phyloP scores from a whole-genome alignment of 2,888 invertebrate genomes.

The Spodoptera picta region DNA sequence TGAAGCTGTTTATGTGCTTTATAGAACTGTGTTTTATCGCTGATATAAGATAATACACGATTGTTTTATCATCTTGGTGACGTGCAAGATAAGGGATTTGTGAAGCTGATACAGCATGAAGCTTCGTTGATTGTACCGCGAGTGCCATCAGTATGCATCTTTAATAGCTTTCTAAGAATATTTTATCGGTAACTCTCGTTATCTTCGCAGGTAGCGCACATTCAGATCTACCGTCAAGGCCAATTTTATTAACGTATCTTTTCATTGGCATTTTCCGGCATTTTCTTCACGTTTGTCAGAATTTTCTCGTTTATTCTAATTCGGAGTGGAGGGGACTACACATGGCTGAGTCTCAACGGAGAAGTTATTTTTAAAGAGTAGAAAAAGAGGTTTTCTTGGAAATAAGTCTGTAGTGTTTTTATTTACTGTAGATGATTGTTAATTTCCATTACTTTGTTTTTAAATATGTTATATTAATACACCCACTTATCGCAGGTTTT shows the following conservation, averaged over 20 bases:
- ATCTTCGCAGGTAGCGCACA: constrained; percentile 16
- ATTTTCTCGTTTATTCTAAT: neutral
- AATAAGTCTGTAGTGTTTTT: too few species aligned
- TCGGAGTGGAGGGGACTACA: too few species aligned
- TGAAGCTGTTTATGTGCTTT: constrained; percentile 59
- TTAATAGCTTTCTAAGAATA: constrained; percentile 8
- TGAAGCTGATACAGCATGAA: constrained; percentile 54
- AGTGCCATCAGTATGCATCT: constrained; percentile 8
- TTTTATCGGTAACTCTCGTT: constrained; percentile 11
- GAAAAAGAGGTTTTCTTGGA: too few species aligned
- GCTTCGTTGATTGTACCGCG: constrained; percentile 22
- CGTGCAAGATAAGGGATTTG: constrained; percentile 57
- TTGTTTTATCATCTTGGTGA: constrained; percentile 64
- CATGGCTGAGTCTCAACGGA: too few species aligned
- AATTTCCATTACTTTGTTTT: too few species aligned
- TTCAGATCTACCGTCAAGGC: constrained; percentile 5
- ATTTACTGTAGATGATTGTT: too few species aligned
- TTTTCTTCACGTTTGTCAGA: neutral
- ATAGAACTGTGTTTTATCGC: constrained; percentile 64
- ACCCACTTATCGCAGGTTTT: too few species aligned
- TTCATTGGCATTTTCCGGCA: neutral
- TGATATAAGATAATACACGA: constrained; percentile 73
- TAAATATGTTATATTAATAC: too few species aligned
- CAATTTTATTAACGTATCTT: constrained; percentile 4
- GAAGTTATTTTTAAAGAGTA: too few species aligned